These are phyloP conservation scores for Anguilla anguilla DNA, from an alignment of 2,797 vertebrate species.

Conservation along the genomic window DNA sequence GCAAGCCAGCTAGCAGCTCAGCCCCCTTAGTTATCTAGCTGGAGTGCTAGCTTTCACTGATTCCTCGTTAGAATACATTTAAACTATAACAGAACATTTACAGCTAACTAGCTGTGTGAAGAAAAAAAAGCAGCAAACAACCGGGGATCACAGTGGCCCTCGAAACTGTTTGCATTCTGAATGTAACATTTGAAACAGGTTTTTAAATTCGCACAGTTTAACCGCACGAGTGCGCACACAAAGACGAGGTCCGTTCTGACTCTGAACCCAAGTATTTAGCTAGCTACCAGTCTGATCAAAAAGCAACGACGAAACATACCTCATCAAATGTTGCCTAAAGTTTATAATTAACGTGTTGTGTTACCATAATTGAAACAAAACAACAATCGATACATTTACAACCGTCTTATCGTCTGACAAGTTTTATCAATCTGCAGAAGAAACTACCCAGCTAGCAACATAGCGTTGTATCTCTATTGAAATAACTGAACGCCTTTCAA, in stretches of 20 bases:
- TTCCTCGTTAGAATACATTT: slow-evolving; percentile 53
- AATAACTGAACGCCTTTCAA: slow-evolving; percentile 48
- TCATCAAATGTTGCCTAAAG: slow-evolving; percentile 38
- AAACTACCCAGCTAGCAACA: slow-evolving; percentile 63
- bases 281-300: slow-evolving; percentile 48
- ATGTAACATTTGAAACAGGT: slow-evolving; percentile 46
- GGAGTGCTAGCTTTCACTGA: slow-evolving; percentile 48
- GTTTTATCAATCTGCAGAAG: slow-evolving; percentile 59
- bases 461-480: slow-evolving; percentile 63
- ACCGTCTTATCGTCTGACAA: slow-evolving; percentile 47
- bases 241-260: slow-evolving; percentile 70
- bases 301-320: slow-evolving; percentile 52
- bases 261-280: slow-evolving; percentile 59
- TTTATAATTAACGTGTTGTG: slow-evolving; percentile 28
- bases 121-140: slow-evolving; percentile 25
- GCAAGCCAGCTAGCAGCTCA: slow-evolving; percentile 1
- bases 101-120: slow-evolving; percentile 25
- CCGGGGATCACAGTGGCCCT: neutral
- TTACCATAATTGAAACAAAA: slow-evolving; percentile 7
- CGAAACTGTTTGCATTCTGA: slow-evolving; percentile 51
- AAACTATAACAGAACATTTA: slow-evolving; percentile 40
- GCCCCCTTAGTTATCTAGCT: slow-evolving; percentile 38
- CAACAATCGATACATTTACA: slow-evolving; percentile 25
- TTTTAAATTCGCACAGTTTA: slow-evolving; percentile 51
- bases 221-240: slow-evolving; percentile 67